Evolutionary conservation across 2,113 vertebrate genomes (phyloP).

Genomic region (Halcyon senegalensis): DNA sequence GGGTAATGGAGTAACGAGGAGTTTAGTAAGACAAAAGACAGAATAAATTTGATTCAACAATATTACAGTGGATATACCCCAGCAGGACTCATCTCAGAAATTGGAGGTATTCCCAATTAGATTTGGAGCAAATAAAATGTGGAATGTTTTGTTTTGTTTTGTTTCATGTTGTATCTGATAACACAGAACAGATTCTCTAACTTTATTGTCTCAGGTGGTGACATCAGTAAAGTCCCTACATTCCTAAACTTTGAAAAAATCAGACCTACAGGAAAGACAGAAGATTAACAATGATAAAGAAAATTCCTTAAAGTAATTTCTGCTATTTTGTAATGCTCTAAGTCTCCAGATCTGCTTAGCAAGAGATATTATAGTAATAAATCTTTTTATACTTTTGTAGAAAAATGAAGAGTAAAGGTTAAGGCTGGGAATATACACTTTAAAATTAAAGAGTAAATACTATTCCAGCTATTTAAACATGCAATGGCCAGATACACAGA

Average conservation of each 20-base stretch:
- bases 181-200: background rate
- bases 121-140: background rate
- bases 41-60: background rate
- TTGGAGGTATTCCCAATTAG: background rate
- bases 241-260: background rate
- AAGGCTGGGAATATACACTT: background rate
- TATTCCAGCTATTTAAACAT: conserved; percentile 38
- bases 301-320: background rate
- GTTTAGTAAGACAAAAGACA: background rate
- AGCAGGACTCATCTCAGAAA: background rate
- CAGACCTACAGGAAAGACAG: background rate
- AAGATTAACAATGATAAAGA: background rate
- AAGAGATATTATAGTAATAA: background rate
- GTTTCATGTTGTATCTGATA: background rate
- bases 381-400: background rate
- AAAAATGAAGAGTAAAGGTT: conserved; percentile 35
- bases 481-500: background rate
- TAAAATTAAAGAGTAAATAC: conserved; percentile 27
- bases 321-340: background rate
- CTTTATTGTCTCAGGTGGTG: background rate
- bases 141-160: background rate
- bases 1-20: background rate
- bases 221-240: background rate
- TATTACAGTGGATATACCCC: background rate
- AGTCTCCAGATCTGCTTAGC: background rate